A percentile compares a stretch with the other conserved stretches of the same genome.
phyloP scores from a whole-genome alignment of 1,140 invertebrate species.

The Dreissena rostriformis region DNA sequence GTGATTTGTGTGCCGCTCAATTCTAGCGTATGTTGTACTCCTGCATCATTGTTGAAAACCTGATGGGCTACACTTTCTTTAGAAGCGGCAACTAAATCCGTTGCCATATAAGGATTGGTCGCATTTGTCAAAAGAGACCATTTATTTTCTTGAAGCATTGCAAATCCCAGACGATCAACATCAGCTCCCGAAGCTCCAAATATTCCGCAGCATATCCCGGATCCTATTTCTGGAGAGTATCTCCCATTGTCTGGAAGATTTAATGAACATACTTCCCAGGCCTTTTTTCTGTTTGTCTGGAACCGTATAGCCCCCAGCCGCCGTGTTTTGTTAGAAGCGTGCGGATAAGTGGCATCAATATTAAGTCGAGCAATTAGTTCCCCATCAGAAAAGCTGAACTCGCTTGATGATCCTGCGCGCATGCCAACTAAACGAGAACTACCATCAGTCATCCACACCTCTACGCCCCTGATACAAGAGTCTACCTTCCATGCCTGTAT shows the following conservation, averaged over 20 bases:
- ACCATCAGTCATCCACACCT: conserved; percentile 8
- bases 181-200: neutral
- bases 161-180: conserved; percentile 11
- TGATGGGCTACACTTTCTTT: neutral
- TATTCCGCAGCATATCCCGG: conserved; percentile 1
- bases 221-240: neutral
- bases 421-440: neutral
- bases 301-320: neutral
- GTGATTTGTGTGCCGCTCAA: neutral
- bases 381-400: neutral
- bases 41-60: neutral
- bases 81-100: neutral
- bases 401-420: neutral
- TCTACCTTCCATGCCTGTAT: neutral
- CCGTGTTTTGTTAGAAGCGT: neutral
- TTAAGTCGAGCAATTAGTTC: neutral
- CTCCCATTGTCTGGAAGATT: neutral
- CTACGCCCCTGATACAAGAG: neutral
- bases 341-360: neutral
- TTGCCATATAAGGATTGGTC: neutral
- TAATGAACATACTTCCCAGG: neutral
- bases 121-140: neutral
- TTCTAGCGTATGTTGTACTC: neutral
- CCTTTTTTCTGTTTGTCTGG: neutral
- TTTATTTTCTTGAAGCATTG: neutral